Evolutionary conservation across 2,113 vertebrate genomes (phyloP).

Genomic region (Catharus bicknelli): DNA sequence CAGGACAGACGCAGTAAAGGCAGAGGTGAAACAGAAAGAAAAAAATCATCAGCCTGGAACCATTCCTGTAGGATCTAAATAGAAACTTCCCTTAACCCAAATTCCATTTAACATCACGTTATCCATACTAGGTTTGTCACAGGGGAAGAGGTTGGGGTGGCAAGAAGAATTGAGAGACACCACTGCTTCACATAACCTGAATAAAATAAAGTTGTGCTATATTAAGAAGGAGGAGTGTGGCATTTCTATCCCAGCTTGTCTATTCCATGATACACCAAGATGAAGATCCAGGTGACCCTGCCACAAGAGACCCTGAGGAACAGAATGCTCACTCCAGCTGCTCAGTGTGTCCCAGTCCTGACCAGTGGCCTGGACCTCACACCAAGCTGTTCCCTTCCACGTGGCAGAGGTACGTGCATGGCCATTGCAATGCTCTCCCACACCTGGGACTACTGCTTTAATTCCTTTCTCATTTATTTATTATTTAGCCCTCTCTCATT

Average conservation of each 20-base stretch:
- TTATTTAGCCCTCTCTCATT: not conserved
- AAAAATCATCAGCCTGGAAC: not conserved
- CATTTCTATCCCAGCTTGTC: not conserved
- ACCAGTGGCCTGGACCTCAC: not conserved
- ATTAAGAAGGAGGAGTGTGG: accelerated
- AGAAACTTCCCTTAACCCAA: not conserved
- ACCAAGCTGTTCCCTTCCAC: not conserved
- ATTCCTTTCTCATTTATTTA: not conserved
- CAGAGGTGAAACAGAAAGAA: not conserved
- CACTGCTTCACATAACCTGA: not conserved
- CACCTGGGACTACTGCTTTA: not conserved
- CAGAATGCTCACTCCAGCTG: not conserved
- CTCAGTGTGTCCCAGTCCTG: not conserved
- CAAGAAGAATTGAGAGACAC: not conserved
- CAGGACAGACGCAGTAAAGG: accelerated
- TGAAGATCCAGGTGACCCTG: not conserved
- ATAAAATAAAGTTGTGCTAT: accelerated
- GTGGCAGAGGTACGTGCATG: not conserved
- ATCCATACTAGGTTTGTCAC: not conserved
- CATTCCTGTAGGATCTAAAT: not conserved
- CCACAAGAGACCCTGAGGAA: not conserved
- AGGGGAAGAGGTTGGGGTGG: not conserved
- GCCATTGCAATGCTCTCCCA: not conserved
- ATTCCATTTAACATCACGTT: not conserved
- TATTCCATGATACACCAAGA: not conserved